These are phyloP conservation scores for Melanotaenia nigrans DNA, from an alignment of 2,797 vertebrate genomes.

Conservation along the genomic window DNA sequence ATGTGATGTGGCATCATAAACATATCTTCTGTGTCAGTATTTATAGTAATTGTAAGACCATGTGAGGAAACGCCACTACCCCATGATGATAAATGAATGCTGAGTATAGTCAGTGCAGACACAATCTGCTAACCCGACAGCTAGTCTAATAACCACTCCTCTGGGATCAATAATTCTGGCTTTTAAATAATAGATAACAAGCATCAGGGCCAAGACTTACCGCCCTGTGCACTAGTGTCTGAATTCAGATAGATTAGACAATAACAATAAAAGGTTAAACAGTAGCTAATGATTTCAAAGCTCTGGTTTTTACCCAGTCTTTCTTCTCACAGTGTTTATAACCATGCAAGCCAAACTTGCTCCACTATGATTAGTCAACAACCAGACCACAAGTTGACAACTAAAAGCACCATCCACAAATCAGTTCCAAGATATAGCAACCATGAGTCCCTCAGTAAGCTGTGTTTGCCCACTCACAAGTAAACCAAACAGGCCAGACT, in stretches of 20 bases:
- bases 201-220: background rate
- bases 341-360: background rate
- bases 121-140: background rate
- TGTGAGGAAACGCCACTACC: background rate
- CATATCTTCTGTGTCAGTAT: background rate
- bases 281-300: background rate
- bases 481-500: background rate
- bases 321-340: background rate
- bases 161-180: background rate
- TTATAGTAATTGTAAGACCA: background rate
- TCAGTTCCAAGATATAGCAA: background rate
- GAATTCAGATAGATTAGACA: background rate
- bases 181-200: conserved; percentile 2
- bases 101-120: background rate
- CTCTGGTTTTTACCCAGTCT: background rate
- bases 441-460: too few species aligned
- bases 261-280: background rate
- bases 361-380: background rate
- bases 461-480: background rate
- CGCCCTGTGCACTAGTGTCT: background rate
- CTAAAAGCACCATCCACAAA: background rate
- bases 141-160: background rate
- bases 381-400: background rate
- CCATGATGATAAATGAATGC: background rate
- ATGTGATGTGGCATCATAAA: background rate